Base-by-base conservation (phyloP, 2,797 vertebrate genomes). In the Adrianichthys oophorus region DNA sequence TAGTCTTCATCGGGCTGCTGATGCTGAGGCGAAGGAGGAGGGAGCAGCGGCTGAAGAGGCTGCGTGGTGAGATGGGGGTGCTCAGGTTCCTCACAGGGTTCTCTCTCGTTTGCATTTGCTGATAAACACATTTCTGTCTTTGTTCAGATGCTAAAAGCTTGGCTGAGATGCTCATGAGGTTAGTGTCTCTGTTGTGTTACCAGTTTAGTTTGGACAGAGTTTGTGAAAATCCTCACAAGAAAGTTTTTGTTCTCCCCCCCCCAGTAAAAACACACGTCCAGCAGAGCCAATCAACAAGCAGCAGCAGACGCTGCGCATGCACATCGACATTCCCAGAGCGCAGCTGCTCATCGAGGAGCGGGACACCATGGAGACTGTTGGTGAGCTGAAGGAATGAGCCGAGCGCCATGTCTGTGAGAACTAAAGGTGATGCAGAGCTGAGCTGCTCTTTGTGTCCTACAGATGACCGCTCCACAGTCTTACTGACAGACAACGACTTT, bases 101-200 rank as follows among this genome's bases (percentile, higher is more conserved):
- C 0, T 1, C 14, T 15, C 0, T 1, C 14, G 4, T 48, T 41
- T 48, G 21, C 14, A 7, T 18, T 26, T 42, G 5, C 53, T 26
- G n/a, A 45, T 7, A 4, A 0, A 54, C 48, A 8, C 40, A 0
- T 44, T 61, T 57, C 49, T 86, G 45, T 90, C 43, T 87, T 87
- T 65, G 88, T 83, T 21, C 85, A 99, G 97, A 99, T 94, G 97
- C 97, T 26, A 99, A 99, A 84, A 99, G 97, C 83, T 90, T 99
- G 87, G 97, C 97, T 6, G 97, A 99, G 90, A 99, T 98, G 96
- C 94, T 99, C 32, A 98, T 99, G 96, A 99, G 97, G 97, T 99
- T 92, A 93, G 89, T 50, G n/a, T 14, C 50, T 4, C 12, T 26
- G 5, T 26, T 12, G 32, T 10, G 8, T 3, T 32, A 12, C 32